Conservation (phyloP, 2,888 invertebrate species). For the Sialis lutaria region DNA sequence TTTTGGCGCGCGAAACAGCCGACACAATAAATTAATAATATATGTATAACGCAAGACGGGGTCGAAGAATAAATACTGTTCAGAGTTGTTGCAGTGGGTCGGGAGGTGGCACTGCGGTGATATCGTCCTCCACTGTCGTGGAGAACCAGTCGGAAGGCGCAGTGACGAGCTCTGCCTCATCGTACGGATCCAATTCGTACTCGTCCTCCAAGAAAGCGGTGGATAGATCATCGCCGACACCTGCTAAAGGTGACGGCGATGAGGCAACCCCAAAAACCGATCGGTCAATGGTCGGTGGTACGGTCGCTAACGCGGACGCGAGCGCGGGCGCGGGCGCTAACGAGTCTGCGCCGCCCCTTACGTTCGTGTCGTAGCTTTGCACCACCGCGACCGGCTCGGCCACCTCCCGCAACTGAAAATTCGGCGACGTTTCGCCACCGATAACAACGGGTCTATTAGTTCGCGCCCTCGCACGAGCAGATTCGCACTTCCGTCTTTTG, state of each 20-base stretch:
- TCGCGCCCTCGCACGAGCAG: background rate
- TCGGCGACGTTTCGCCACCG: background rate
- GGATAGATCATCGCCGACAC: slow-evolving; percentile 20
- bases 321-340: slow-evolving; percentile 3
- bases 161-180: background rate
- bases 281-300: background rate
- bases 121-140: background rate
- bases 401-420: slow-evolving; percentile 6
- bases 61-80: too few species aligned
- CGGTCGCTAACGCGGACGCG: background rate
- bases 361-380: slow-evolving; percentile 22
- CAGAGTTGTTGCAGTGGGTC: background rate
- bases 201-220: background rate
- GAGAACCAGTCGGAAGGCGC: background rate
- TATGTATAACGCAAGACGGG: too few species aligned
- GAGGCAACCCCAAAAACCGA: slow-evolving; percentile 17
- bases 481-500: slow-evolving; percentile 2
- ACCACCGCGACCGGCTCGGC: background rate
- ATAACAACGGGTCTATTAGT: background rate
- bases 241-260: slow-evolving; percentile 27
- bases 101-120: background rate
- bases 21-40: too few species aligned
- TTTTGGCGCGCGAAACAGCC: too few species aligned
- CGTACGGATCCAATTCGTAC: background rate
- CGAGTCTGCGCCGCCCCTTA: slow-evolving; percentile 14